Evolutionary conservation across 2,888 invertebrate species (phyloP).

Genomic region (Drosophila prolongata): DNA sequence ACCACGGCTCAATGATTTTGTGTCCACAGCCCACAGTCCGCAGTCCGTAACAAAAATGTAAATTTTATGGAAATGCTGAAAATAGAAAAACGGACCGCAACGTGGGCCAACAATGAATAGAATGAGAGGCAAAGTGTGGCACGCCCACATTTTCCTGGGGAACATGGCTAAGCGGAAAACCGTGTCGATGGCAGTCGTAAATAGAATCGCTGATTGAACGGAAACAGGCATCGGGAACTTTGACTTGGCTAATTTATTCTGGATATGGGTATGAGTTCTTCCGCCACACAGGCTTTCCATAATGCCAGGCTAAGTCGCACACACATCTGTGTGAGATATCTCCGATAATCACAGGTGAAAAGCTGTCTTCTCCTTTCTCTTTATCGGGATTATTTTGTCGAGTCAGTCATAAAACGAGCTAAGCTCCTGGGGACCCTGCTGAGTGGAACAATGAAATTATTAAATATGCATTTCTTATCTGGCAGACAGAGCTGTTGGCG

Average conservation of each 20-base stretch:
- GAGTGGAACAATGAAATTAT: background rate
- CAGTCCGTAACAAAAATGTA: slow-evolving; percentile 62
- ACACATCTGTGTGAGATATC: background rate
- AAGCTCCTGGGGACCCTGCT: slow-evolving; percentile 2
- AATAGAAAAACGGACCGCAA: slow-evolving; percentile 44
- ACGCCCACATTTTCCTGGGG: background rate
- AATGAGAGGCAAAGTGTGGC: slow-evolving; percentile 27
- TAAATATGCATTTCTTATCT: slow-evolving; percentile 4
- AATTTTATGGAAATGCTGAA: slow-evolving; percentile 66
- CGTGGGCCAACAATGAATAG: slow-evolving; percentile 25
- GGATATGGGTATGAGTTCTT: background rate
- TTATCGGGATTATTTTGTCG: background rate
- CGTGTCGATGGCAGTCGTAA: background rate
- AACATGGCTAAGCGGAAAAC: slow-evolving; percentile 1
- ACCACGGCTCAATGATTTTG: slow-evolving; percentile 24
- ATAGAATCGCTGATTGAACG: slow-evolving; percentile 5
- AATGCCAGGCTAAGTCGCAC: background rate
- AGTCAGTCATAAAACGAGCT: background rate
- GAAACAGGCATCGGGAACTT: background rate
- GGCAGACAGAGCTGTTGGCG: background rate
- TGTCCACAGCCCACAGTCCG: background rate
- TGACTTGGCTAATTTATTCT: slow-evolving; percentile 8
- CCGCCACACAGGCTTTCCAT: background rate
- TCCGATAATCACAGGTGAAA: slow-evolving; percentile 1
- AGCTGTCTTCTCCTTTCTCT: background rate